Base-by-base conservation (phyloP, 2,113 vertebrate genomes). In the Chloropsis cyanopogon region DNA sequence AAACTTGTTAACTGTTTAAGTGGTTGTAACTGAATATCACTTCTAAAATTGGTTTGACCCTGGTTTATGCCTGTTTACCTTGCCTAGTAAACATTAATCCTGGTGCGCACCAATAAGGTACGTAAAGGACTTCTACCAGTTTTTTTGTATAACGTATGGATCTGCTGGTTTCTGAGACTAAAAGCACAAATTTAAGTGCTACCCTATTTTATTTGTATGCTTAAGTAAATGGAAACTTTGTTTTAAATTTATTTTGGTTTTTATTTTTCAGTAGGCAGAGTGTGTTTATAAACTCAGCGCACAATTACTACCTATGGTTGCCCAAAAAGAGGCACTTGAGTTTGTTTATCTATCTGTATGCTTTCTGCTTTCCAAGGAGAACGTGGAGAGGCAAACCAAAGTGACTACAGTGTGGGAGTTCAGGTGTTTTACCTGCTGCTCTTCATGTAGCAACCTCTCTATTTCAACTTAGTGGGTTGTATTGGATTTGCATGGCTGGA, bases 21-120 rank as follows among this genome's bases (percentile, higher is more conserved):
- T 46, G 31, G 8, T 2, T 4, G 1, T 65, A 57, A 22, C 7
- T 14, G 35, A 77, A 41, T 35, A 63, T 7, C 3, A 3, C 1
- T 79, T 39, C 25, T 75, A 29, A 85, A 84, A 50, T 47, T 54
- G 7, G 1, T 56, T 86, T 65, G 15, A 82, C 17, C 7, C 1
- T 41, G 13, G 2, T 18, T 81, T 85, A 5, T 71, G 6, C 82
- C 26, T 54, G 4, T 71, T 75, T 84, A 33, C 46, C 7, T 90
- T 66, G 12, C 20, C 18, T 39, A 78, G 12, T 81, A 70, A 87
- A 33, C 16, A 28, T 44, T 52, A 70, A 50, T 54, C 33, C 11
- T 29, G 2, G 17, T 65, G 14, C 33, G 28, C 7, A 12, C 22
- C 31, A 53, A 2, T 57, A 84, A 66, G 57, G 9, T 63, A 42